Evolutionary conservation across 2,113 vertebrate species (phyloP), one percentile per base, ranked within the genome.

Genomic region (Oryzias melastigma): DNA sequence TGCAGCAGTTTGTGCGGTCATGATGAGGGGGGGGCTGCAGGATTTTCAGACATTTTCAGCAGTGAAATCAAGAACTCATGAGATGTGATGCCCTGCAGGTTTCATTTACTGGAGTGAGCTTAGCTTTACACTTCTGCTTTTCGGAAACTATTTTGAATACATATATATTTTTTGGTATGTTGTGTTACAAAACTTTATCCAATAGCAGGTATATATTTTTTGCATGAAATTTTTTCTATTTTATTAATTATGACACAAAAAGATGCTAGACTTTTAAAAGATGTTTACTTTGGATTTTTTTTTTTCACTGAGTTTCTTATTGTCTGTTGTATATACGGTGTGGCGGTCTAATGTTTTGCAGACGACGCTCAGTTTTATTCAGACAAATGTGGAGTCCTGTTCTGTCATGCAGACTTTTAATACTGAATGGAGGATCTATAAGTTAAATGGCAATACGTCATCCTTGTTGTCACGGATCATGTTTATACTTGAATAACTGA

Each of bases 161-260:
- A 87, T 91, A 89, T 92, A 35, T 35, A 35, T 35, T 35, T 91
- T 91, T 90, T 91, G 80, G 86, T 91, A 89, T 91, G 77, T 90
- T 88, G 86, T 84, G 78, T 90, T 87, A 83, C 71, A 70, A 88
- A 74, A 88, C 58, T 85, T 84, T 87, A 82, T 83, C 75, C 54
- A 84, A 88, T 85, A 78, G 78, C 86, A 86, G 81, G 82, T 90
- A 87, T 88, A 88, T 88, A 88, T 88, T 92, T 90, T 92, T 90
- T 86, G 91, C 91, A 92, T 91, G 90, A 61, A 69, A 75, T 58
- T 54, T 86, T 91, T 87, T 90, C 82, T 92, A 89, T 90, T 90
- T 89, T 91, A 60, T 87, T 88, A 87, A 70, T 72, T 69, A 75
- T 62, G 71, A 77, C 57, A 74, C 70, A 59, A 58, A 75, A 58